Base-by-base conservation (phyloP, 1,140 invertebrate genomes). In the Lordiphosa clarofinis region DNA sequence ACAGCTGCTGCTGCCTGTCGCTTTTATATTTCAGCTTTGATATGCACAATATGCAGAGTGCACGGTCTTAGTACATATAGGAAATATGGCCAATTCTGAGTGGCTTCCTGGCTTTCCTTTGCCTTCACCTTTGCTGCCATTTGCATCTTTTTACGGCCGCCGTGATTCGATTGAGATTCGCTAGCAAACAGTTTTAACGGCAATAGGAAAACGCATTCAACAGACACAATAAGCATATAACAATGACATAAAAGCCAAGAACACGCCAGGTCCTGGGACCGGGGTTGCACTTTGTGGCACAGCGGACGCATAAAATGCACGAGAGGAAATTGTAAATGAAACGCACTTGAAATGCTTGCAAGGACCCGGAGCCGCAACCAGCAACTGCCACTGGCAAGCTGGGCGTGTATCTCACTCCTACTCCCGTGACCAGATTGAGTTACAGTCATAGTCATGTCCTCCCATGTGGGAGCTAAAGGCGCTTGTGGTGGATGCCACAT, bases 321-420 rank as follows among this genome's bases (percentile, higher is more conserved):
- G 68, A 50, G 73, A 78, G 75, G 75, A 82, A 81, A 81, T 79
- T 79, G 74, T 81, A 81, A 81, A 81, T 82, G 75, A 81, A 75
- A 81, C 75, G 75, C 76, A 81, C 76, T 81, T 81, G 71, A 81
- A 81, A 71, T 74, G 74, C 74, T 81, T 58, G 63, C 58, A 39
- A 24, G 49, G 33, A 39, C 15, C 52, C n/a, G 43, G 48, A 53
- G 53, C 19, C 42, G 11, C 43, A 36, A 24, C 49, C 55, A 37
- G 50, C 19, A 36, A 31, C 36, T 38, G 43, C 8, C 24, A 38
- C 58, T 52, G 59, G 13, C 12, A 38, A 21, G 39, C n/a, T 24
- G 37, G 56, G 55, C 12, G 55, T 50, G 55, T 50, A 58, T 61
- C 58, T 13, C 39, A 15, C 10, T 9, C 3, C 12, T n/a, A 10